Evolutionary conservation across 2,113 vertebrate genomes (phyloP), one percentile per base, ranked within the genome.

Genomic region (Carassius auratus): DNA sequence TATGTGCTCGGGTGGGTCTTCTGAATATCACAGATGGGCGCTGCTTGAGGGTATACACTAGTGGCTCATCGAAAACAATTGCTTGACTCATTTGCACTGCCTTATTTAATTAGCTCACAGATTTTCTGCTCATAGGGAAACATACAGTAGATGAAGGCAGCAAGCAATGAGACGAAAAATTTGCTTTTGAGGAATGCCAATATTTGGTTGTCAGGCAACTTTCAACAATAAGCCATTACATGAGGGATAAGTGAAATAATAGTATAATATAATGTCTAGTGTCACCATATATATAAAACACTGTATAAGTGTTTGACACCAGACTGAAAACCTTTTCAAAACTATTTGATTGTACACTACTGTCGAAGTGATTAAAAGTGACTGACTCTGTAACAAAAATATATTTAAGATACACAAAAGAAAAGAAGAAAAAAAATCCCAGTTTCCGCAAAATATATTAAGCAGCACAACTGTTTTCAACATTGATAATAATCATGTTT

Each of bases 1-100:
- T 88, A 98, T 96, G 92, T 99, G 98, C 90, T 99, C 98, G 91
- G 98, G 98, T 99, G 89, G 94, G 95, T 81, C 59, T 0, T 13
- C 19, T 50, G 8, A 59, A 66, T 23, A 5, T 19, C 36, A 42
- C 42, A 42, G 42, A 42, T 7, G 42, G 42, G 42, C 8, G 36
- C 57, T 61, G 57, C 57, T n/a, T 3, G 57, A n/a, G 19, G 9
- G 0, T 48, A 10, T 45, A 48, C 78, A 48, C 78, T 36, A 26
- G 59, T 26, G 59, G 23, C 13, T 66, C 78, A 81, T 64, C 5
- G 38, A 81, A 64, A 81, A 81, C 59, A 64, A 48, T 48, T 26
- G 36, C 36, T 79, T 62, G 33, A 79, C 36, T 79, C 57, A 45
- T 79, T 79, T 42, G 36, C 0, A 8, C 52, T 57, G 76, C 21